These are phyloP conservation scores for Muscidifurax raptorellus DNA, from an alignment of 1,140 invertebrate genomes.

Conservation along the genomic window DNA sequence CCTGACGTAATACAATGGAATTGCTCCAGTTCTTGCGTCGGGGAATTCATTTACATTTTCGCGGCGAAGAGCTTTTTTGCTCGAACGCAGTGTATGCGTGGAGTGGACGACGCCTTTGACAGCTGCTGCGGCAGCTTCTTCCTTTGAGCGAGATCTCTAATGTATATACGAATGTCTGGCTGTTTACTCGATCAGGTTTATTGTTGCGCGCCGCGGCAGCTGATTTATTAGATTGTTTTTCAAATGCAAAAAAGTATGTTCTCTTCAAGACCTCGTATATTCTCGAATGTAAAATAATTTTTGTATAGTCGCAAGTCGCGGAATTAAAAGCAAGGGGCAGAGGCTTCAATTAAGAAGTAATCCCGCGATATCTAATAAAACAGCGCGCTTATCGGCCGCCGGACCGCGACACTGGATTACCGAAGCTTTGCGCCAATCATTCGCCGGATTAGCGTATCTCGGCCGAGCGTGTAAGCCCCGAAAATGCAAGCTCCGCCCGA, in stretches of 20 bases:
- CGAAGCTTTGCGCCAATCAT: constrained; percentile 62
- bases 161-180: not conserved
- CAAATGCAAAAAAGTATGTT: too few relatives aligned
- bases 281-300: constrained; percentile 47
- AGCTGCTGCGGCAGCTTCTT: not conserved
- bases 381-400: constrained; percentile 44
- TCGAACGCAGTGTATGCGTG: too few relatives aligned
- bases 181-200: constrained; percentile 29
- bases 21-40: not conserved
- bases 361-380: constrained; percentile 46
- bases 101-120: not conserved
- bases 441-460: constrained; percentile 61
- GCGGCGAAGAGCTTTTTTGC: not conserved
- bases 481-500: not conserved
- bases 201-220: constrained; percentile 1
- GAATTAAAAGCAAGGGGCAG: constrained; percentile 1
- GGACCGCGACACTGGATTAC: constrained; percentile 59
- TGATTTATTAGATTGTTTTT: not conserved
- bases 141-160: not conserved
- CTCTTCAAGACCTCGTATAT: too few relatives aligned
- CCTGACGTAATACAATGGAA: constrained; percentile 1
- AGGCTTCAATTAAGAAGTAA: constrained; percentile 47
- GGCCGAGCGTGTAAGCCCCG: constrained; percentile 42
- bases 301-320: too few relatives aligned
- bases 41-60: constrained; percentile 39